phyloP scores from a whole-genome alignment of 2,113 vertebrate genomes.

The Ascaphus truei region DNA sequence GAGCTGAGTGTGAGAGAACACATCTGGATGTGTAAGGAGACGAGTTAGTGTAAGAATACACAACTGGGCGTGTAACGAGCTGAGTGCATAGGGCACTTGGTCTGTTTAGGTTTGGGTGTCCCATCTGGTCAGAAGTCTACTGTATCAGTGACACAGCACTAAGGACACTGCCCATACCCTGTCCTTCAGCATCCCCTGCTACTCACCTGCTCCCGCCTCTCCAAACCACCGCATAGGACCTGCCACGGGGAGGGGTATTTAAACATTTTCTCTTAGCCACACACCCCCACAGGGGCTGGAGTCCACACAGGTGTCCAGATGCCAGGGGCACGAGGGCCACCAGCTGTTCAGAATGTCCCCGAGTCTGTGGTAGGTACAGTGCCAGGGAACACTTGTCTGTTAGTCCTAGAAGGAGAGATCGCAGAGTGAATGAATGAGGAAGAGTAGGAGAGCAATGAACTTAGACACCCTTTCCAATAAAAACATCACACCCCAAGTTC shows the following conservation, averaged over 20 bases:
- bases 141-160: too few species aligned
- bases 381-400: not conserved
- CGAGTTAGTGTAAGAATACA: too few species aligned
- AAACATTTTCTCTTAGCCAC: not conserved
- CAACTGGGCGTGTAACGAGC: too few species aligned
- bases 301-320: not conserved
- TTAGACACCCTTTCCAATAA: not conserved
- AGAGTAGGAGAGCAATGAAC: constrained; percentile 1
- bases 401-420: constrained; percentile 2
- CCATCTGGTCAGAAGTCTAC: too few species aligned
- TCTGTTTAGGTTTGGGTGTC: too few species aligned
- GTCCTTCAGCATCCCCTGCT: not conserved
- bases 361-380: not conserved
- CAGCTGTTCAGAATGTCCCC: not conserved
- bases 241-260: constrained; percentile 29
- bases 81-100: too few species aligned
- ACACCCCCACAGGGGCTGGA: too few species aligned
- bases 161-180: too few species aligned
- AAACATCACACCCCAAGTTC: not conserved
- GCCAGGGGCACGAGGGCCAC: not conserved
- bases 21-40: too few species aligned
- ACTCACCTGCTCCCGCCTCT: constrained; percentile 13
- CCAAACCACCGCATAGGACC: constrained; percentile 16
- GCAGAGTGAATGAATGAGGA: not conserved
- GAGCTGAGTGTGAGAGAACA: too few species aligned